Base-by-base conservation (phyloP, 2,113 vertebrate genomes). In the Diglossa brunneiventris region DNA sequence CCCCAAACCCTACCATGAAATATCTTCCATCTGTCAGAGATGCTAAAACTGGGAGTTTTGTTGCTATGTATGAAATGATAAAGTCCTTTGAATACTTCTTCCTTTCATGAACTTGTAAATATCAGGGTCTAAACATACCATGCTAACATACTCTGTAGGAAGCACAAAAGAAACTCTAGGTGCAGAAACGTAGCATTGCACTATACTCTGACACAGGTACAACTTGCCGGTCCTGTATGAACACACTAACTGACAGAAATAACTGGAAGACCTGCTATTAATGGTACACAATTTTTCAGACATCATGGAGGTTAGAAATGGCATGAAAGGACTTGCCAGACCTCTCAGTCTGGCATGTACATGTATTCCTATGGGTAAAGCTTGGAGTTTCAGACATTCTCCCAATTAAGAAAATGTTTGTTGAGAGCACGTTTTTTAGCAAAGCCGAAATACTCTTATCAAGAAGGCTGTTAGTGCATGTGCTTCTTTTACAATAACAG, bases 341-440 rank as follows among this genome's bases (percentile, higher is more conserved):
- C 30, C 35, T 59, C 7, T 16, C 0, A 1, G 39, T 76, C n/a
- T 24, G 27, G 3, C 35, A 74, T 0, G 0, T 63, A 23, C 22
- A 87, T 72, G 7, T 68, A 72, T 47, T 47, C 3, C 17, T 19
- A 18, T 20, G 2, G 10, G 6, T 74, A 53, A 67, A 81, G 0
- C 20, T 78, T 92, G 20, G 20, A 59, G 13, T 28, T 7, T 5
- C 30, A 74, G 55, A 50, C 11, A 24, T 53, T 30, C 42, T 89
- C 17, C 21, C 50, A 7, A n/a, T 52, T 77, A 66, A 63, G 27
- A 39, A 24, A 4, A 15, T 7, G 5, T 86, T 75, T 66, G 24
- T 42, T 56, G 22, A 55, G 12, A 66, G 44, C 7, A 12, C 3
- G 2, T 9, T 74, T 85, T n/a, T 66, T 62, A 39, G n/a, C 16